Evolutionary conservation across 1,140 invertebrate species (phyloP), one percentile per base, ranked within the genome.

Genomic region (Drosophila orosa): DNA sequence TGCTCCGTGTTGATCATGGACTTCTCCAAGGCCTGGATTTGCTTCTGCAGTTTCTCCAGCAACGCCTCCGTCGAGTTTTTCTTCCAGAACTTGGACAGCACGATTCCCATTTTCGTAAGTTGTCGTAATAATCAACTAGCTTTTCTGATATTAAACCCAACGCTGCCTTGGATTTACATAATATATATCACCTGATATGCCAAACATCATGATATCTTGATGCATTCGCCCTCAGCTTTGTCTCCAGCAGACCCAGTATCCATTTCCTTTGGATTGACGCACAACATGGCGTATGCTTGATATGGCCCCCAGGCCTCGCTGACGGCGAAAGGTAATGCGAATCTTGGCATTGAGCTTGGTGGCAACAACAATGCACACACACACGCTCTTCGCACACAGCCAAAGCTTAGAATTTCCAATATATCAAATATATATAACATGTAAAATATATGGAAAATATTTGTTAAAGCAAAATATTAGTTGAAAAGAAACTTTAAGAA

Each of bases 11-110:
- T 94, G 65, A 94, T 93, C 45, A 96, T 94, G 93, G 96, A 97
- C 86, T 95, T 94, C 85, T 98, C 96, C 57, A 98, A 96, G 25
- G 94, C 93, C 90, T 95, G 94, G 31, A 98, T 97, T 92, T 97
- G 94, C 92, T 96, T 93, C 91, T 98, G 96, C 69, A 98, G 92
- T 44, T 94, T 93, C 84, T 97, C 96, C 40, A 98, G 92, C 65
- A 96, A 92, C 81, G 96, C 95, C 55, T 94, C 94, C 19, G 96
- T 96, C 15, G 95, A 95, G 93, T 95, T 95, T 92, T 96, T 96
- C 93, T 95, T 96, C 96, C 97, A 93, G 3, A 71, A 47, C 52
- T 71, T 71, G 48, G 67, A 71, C 40, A 71, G 40, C 50, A 69
- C 50, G 27, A 69, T 27, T 31, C 67, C 67, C 67, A 71, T 71